These are phyloP conservation scores for Entomyzon cyanotis DNA, from an alignment of 2,113 vertebrate genomes.

Conservation along the genomic window DNA sequence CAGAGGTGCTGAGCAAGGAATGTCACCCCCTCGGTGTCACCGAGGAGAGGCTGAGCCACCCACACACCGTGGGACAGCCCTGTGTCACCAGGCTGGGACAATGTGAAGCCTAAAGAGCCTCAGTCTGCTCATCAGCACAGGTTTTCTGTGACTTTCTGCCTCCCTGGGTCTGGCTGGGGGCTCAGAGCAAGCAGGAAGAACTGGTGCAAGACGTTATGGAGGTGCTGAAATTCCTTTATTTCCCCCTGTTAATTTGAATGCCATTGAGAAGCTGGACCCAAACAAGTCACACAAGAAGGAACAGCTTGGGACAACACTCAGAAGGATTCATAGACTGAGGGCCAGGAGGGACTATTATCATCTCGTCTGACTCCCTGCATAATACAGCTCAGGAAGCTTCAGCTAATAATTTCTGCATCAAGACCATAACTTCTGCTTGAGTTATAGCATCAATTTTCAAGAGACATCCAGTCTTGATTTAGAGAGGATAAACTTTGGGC, in stretches of 20 bases:
- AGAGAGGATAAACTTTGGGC: slow-evolving; percentile 37
- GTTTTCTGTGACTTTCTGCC: not conserved
- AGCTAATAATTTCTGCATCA: slow-evolving; percentile 34
- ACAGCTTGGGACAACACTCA: not conserved
- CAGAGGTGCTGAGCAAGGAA: not conserved
- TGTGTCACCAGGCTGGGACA: fast-evolving
- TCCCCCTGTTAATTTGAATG: not conserved
- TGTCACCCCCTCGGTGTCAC: not conserved
- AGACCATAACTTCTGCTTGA: slow-evolving; percentile 34
- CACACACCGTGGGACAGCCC: fast-evolving
- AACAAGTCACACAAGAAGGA: not conserved
- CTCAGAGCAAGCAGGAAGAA: not conserved
- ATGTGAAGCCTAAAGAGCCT: not conserved
- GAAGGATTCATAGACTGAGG: not conserved
- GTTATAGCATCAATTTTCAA: slow-evolving; percentile 41
- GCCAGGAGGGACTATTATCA: not conserved
- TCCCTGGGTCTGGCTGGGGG: not conserved
- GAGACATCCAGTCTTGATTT: slow-evolving; percentile 38
- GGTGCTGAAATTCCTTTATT: not conserved
- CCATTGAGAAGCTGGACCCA: not conserved
- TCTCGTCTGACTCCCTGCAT: not conserved
- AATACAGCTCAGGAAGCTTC: not conserved
- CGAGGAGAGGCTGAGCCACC: not conserved
- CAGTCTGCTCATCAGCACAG: fast-evolving
- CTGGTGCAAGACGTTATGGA: not conserved